phyloP scores from a whole-genome alignment of 2,888 invertebrate genomes.

The Podabrus alpinus region DNA sequence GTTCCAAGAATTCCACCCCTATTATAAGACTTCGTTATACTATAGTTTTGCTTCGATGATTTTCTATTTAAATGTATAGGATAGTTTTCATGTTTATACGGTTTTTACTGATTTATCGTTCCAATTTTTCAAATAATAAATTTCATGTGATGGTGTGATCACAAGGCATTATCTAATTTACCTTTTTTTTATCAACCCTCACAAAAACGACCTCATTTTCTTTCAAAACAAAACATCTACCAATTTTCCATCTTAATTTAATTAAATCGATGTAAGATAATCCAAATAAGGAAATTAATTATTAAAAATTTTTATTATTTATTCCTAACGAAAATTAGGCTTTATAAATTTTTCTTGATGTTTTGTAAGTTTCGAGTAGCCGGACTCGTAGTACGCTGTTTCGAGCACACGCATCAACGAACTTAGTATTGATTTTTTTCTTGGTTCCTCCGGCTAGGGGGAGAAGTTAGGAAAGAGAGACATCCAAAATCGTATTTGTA shows the following conservation, averaged over 20 bases:
- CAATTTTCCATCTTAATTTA: background rate
- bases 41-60: slow-evolving; percentile 29
- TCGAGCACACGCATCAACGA: slow-evolving; percentile 38
- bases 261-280: background rate
- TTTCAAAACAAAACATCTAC: background rate
- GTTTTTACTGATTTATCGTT: background rate
- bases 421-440: slow-evolving; percentile 45
- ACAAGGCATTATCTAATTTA: background rate
- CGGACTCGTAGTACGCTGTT: slow-evolving; percentile 23
- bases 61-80: slow-evolving; percentile 20
- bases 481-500: slow-evolving; percentile 32
- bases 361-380: background rate
- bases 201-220: background rate
- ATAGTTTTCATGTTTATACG: background rate
- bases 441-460: slow-evolving; percentile 33
- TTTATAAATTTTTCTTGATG: background rate
- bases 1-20: slow-evolving; percentile 45
- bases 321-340: background rate
- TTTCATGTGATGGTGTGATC: background rate
- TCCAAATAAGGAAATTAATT: background rate
- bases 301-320: background rate
- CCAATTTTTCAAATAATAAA: background rate
- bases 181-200: background rate
- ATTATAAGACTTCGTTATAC: slow-evolving; percentile 19
- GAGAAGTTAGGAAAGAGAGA: slow-evolving; percentile 33